Conservation (phyloP, 1,140 invertebrate species). For the Calycopis cecrops region DNA sequence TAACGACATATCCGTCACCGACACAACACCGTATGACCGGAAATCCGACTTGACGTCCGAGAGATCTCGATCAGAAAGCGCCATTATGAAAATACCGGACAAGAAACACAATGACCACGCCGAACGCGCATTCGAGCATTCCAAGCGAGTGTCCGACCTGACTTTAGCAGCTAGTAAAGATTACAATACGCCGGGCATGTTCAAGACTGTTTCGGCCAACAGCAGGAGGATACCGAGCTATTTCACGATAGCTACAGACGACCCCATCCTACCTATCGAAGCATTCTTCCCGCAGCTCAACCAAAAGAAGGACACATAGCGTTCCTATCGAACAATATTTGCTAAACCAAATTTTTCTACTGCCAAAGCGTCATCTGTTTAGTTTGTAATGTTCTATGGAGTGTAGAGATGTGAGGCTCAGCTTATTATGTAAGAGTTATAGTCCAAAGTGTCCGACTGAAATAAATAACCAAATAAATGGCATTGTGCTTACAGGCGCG, state of each 20-base stretch:
- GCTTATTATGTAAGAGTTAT: too few relatives aligned
- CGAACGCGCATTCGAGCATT: constrained; percentile 67
- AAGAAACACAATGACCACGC: constrained; percentile 57
- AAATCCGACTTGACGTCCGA: constrained; percentile 64
- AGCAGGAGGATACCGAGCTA: constrained; percentile 76
- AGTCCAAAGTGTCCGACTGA: too few relatives aligned
- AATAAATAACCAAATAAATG: too few relatives aligned
- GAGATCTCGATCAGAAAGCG: constrained; percentile 68
- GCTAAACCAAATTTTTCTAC: constrained; percentile 58
- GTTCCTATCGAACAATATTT: constrained; percentile 37
- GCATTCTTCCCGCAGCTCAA: constrained; percentile 79
- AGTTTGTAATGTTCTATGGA: neutral
- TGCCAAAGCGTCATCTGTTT: constrained; percentile 55
- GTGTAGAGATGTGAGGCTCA: too few relatives aligned
- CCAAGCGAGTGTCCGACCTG: constrained; percentile 77
- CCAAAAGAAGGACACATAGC: constrained; percentile 72
- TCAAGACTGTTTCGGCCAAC: constrained; percentile 70
- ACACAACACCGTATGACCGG: constrained; percentile 42
- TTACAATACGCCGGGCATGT: constrained; percentile 76
- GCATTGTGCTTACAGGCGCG: too few relatives aligned
- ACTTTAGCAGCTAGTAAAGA: constrained; percentile 76
- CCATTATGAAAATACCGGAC: constrained; percentile 75
- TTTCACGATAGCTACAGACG: constrained; percentile 78
- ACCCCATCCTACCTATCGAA: constrained; percentile 78
- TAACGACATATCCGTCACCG: constrained; percentile 54